Conservation (phyloP, 2,888 invertebrate species). For the Thera britannica region DNA sequence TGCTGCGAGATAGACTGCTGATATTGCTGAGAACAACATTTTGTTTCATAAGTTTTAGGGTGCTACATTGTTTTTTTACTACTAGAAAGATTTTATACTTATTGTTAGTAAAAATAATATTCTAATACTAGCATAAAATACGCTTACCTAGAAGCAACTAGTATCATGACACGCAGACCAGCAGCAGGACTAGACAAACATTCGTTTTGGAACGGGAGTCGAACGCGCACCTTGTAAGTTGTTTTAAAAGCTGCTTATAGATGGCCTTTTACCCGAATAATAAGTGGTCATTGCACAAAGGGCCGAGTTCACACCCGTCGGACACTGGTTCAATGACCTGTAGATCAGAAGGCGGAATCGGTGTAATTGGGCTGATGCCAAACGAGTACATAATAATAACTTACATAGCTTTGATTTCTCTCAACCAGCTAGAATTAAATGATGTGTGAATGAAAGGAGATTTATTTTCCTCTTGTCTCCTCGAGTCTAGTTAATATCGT, state of each 20-base stretch:
- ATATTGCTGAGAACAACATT: conserved; percentile 87
- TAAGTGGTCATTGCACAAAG: conserved; percentile 8
- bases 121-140: neutral
- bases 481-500: too few relatives aligned
- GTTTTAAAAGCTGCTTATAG: neutral
- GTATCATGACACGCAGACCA: neutral
- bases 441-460: conserved; percentile 42
- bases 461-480: neutral
- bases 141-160: neutral
- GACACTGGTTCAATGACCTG: conserved; percentile 30
- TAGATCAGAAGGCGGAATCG: conserved; percentile 27
- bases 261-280: conserved; percentile 6
- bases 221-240: neutral
- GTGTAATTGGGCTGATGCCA: conserved; percentile 31
- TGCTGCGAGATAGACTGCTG: conserved; percentile 91
- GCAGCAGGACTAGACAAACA: neutral
- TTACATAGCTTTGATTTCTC: conserved; percentile 27
- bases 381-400: conserved; percentile 17
- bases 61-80: neutral
- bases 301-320: conserved; percentile 14
- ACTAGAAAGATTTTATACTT: neutral
- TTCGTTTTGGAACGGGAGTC: neutral
- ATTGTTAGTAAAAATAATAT: too few relatives aligned
- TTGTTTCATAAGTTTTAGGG: neutral
- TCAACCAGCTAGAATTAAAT: conserved; percentile 11